These are phyloP conservation scores for Anthoptus insignis DNA, from an alignment of 2,888 invertebrate species.

Conservation along the genomic window DNA sequence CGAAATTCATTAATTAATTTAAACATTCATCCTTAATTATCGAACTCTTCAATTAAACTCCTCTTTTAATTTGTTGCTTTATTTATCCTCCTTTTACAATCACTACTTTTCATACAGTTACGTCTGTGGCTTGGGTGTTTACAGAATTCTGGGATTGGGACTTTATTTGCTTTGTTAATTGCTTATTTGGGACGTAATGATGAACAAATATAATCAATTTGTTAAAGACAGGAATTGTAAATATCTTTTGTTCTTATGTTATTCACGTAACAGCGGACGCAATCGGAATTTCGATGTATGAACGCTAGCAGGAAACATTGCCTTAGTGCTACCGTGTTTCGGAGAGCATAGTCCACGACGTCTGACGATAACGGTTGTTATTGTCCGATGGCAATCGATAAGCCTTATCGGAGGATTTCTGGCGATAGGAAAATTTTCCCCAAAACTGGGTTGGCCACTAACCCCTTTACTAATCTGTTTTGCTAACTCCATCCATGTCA, in stretches of 20 bases:
- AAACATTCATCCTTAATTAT: slow-evolving; percentile 85
- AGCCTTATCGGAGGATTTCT: too few species aligned
- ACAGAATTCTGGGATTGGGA: slow-evolving; percentile 18
- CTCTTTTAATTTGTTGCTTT: slow-evolving; percentile 78
- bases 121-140: slow-evolving; percentile 44
- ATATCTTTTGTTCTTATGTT: not conserved
- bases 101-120: slow-evolving; percentile 63
- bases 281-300: too few species aligned
- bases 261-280: too few species aligned
- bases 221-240: not conserved
- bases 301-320: too few species aligned
- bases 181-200: slow-evolving; percentile 30
- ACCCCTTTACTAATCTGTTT: too few species aligned
- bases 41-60: slow-evolving; percentile 81
- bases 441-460: too few species aligned
- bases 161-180: slow-evolving; percentile 34
- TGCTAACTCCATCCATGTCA: too few species aligned
- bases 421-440: too few species aligned
- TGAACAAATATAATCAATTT: slow-evolving; percentile 17
- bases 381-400: too few species aligned
- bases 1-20: slow-evolving; percentile 82
- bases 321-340: too few species aligned
- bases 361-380: too few species aligned
- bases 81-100: slow-evolving; percentile 60
- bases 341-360: too few species aligned